Base-by-base conservation (phyloP, 2,113 vertebrate genomes). In the Mormyrus lacerda region DNA sequence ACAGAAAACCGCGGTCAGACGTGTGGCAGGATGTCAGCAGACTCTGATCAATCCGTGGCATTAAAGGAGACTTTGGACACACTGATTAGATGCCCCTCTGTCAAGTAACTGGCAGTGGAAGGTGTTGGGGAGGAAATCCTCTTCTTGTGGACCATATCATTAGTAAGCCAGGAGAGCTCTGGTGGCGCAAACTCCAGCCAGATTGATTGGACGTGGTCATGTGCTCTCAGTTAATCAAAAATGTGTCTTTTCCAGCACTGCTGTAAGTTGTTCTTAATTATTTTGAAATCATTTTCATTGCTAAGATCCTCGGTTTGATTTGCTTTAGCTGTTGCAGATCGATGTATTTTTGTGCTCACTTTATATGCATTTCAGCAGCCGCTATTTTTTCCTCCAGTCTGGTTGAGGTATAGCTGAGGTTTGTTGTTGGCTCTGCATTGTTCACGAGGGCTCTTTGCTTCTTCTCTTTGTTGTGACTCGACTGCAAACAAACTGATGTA, bases 1-100 rank as follows among this genome's bases (percentile, higher is more conserved):
- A 65, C 61, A 11, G 61, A 65, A 27, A 42, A 21, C 21, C 82
- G 1, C 4, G 21, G 21, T 84, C 19, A 47, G 24, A 69, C 1
- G 17, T 35, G n/a, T 27, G 47, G 53, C 86, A 3, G 44, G 24
- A 24, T 48, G 44, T 15, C 87, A 31, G 42, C 48, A 69, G 45
- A n/a, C 47, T n/a, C 69, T 42, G 47, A 51, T 69, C 88, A 53
- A 19, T 50, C 88, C 90, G 94, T 94, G 91, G 91, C 94, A 91
- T 95, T 94, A 95, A 91, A 90, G 85, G 91, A 69, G 88, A 85
- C 90, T 86, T 92, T 88, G 89, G 90, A 47, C 89, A 89, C 73
- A 51, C 88, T 88, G 93, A 91, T 94, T 93, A 93, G 91, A 91
- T 90, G 88, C 42, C 44, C 48, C 58, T 39, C 47, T 55, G 39